phyloP scores from a whole-genome alignment of 2,888 invertebrate genomes.

The Mactromeris polynyma region DNA sequence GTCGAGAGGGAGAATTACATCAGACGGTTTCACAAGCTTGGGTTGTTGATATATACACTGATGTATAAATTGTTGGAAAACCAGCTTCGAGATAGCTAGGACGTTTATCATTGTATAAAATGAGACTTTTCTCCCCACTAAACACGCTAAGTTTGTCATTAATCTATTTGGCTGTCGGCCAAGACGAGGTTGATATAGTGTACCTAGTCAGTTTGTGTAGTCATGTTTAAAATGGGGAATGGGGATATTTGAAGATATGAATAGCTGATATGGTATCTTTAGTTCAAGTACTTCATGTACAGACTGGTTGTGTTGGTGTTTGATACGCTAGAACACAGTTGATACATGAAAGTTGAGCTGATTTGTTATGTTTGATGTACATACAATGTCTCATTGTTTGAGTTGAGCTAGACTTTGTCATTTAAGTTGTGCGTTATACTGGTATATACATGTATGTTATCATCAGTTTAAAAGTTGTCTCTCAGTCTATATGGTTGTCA shows the following conservation, averaged over 20 bases:
- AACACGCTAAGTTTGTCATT: neutral
- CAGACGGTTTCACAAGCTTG: neutral
- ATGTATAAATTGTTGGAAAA: neutral
- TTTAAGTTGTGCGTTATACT: too few relatives aligned
- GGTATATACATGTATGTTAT: too few relatives aligned
- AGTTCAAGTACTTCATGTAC: slow-evolving; percentile 12
- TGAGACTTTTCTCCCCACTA: neutral
- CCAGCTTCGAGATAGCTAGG: neutral
- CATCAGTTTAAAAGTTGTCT: too few relatives aligned
- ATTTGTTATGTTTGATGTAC: neutral
- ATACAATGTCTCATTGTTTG: neutral
- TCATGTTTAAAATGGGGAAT: slow-evolving; percentile 16
- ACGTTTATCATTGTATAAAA: slow-evolving; percentile 12
- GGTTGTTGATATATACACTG: neutral
- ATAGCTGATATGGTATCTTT: slow-evolving; percentile 1
- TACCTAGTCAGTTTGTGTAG: slow-evolving; percentile 18
- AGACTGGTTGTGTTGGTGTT: slow-evolving; percentile 3
- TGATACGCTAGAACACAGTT: neutral
- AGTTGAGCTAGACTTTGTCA: neutral
- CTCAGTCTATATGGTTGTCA: too few relatives aligned
- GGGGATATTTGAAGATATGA: neutral
- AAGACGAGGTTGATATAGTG: neutral
- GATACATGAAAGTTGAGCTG: neutral
- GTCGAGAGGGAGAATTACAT: neutral
- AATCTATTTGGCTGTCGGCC: slow-evolving; percentile 9